Percentiles rank a stretch among this genome's conserved stretches.
These are phyloP conservation scores for Cyrtonyx montezumae DNA, from an alignment of 2,113 vertebrate species.

Conservation along the genomic window DNA sequence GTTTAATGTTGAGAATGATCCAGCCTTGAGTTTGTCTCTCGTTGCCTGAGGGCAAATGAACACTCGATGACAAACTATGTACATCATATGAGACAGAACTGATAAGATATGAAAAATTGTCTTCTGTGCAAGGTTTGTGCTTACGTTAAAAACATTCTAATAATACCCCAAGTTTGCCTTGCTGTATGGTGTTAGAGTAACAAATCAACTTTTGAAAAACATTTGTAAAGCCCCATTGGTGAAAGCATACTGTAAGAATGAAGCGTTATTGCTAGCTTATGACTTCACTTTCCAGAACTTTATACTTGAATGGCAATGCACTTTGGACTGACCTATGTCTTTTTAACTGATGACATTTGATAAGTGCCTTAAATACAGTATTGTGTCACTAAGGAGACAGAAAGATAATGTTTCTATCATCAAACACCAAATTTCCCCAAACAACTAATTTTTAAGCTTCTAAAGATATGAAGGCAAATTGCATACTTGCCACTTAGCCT, in stretches of 20 bases:
- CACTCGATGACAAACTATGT: rapidly evolving
- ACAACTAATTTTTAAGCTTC: neutral
- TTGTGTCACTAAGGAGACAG: neutral
- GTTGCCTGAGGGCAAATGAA: neutral
- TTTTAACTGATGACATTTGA: neutral
- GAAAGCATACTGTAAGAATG: neutral
- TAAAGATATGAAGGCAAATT: neutral
- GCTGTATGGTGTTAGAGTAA: neutral
- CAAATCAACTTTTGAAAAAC: neutral
- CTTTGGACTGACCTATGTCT: neutral
- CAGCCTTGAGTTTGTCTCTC: neutral
- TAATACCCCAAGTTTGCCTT: neutral
- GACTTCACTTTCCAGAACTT: neutral
- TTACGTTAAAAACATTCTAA: neutral
- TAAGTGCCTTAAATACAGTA: neutral
- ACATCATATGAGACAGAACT: neutral
- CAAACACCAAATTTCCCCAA: neutral
- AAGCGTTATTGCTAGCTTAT: neutral
- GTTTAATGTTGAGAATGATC: neutral
- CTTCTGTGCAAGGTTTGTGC: neutral
- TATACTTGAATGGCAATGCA: neutral
- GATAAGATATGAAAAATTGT: neutral
- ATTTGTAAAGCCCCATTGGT: neutral
- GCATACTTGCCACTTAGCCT: neutral
- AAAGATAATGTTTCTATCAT: neutral